These are phyloP conservation scores for Busseola fusca DNA, from an alignment of 2,888 invertebrate species.

Conservation along the genomic window DNA sequence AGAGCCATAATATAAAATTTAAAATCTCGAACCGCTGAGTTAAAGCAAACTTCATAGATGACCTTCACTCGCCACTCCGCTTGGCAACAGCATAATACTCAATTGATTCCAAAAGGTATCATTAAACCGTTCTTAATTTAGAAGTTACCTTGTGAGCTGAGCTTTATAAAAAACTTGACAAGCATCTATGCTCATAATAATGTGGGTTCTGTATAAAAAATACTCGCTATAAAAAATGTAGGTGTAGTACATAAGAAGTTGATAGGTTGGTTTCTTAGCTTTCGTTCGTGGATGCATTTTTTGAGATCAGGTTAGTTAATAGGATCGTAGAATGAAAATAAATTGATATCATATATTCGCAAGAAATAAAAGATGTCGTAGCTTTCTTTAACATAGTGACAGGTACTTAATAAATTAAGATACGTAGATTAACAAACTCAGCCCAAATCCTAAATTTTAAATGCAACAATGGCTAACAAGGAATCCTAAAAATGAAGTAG, in stretches of 20 bases:
- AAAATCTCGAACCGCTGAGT: slow-evolving; percentile 50
- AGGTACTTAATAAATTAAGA: slow-evolving; percentile 15
- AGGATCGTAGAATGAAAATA: slow-evolving; percentile 35
- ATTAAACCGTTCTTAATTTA: slow-evolving; percentile 75
- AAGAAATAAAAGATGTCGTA: slow-evolving; percentile 19
- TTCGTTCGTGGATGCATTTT: slow-evolving; percentile 52
- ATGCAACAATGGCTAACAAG: slow-evolving; percentile 16
- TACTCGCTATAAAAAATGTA: slow-evolving; percentile 42
- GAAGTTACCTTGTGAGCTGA: slow-evolving; percentile 72
- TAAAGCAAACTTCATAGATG: slow-evolving; percentile 56
- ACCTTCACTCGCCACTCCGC: slow-evolving; percentile 66
- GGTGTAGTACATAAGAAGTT: slow-evolving; percentile 39
- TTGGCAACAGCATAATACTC: slow-evolving; percentile 69
- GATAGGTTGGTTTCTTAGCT: slow-evolving; percentile 52
- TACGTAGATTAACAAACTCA: slow-evolving; percentile 17
- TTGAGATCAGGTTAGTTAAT: slow-evolving; percentile 46
- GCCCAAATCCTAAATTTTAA: slow-evolving; percentile 2
- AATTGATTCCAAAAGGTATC: slow-evolving; percentile 75
- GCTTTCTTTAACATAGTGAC: slow-evolving; percentile 20
- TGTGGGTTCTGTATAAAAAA: slow-evolving; percentile 66
- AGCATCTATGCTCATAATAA: slow-evolving; percentile 65
- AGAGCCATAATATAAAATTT: slow-evolving; percentile 53
- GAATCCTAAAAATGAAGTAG: slow-evolving; percentile 67
- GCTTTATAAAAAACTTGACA: slow-evolving; percentile 67
- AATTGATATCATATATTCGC: slow-evolving; percentile 16